Evolutionary conservation across 2,113 vertebrate genomes (phyloP).

Genomic region (Cochlearius cochlearius): DNA sequence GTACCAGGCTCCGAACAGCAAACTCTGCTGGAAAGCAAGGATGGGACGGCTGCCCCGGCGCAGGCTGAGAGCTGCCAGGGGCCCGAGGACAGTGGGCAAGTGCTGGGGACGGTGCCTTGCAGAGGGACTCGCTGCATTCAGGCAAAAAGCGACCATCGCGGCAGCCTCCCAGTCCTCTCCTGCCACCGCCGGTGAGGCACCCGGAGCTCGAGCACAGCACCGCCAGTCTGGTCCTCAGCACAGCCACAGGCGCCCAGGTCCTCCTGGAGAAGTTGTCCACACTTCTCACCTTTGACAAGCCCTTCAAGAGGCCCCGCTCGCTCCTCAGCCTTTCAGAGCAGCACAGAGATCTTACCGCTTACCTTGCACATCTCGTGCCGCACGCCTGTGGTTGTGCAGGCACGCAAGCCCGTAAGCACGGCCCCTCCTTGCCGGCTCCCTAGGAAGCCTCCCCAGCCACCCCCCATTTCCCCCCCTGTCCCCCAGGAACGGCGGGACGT

Average conservation of each 20-base stretch:
- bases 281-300: not conserved
- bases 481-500: not conserved
- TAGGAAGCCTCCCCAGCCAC: not conserved
- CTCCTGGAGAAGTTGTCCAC: not conserved
- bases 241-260: not conserved
- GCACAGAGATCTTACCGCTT: not conserved
- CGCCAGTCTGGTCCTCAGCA: not conserved
- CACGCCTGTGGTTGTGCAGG: accelerated
- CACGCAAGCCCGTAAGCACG: not conserved
- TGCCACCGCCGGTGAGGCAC: not conserved
- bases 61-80: not conserved
- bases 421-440: not conserved
- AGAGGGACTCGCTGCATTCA: not conserved
- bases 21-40: not conserved
- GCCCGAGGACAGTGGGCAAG: accelerated
- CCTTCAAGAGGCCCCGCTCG: not conserved
- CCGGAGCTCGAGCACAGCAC: not conserved
- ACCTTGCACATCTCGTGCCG: not conserved
- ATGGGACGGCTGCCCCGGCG: accelerated
- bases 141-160: not conserved
- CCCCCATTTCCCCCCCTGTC: accelerated
- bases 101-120: too few species aligned
- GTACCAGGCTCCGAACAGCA: not conserved
- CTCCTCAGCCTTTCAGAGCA: not conserved
- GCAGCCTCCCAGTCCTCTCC: not conserved